Evolutionary conservation across 2,113 vertebrate genomes (phyloP).

Genomic region (Pachypanchax playfairii): DNA sequence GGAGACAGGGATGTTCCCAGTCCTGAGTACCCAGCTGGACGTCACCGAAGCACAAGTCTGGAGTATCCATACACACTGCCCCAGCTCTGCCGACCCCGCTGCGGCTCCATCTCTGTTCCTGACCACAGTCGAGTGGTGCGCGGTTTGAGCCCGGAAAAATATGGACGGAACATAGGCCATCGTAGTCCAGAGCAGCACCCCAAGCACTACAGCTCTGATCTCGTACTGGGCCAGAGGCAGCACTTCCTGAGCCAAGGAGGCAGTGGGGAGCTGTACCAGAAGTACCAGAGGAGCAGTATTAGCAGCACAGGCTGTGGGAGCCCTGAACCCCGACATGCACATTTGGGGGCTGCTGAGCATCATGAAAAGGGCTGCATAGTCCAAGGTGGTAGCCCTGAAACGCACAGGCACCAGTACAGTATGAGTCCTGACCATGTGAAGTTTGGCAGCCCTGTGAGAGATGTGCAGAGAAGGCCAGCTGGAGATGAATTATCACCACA

Average conservation of each 20-base stretch:
- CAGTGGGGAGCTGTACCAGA: constrained; percentile 89
- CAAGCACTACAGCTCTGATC: constrained; percentile 76
- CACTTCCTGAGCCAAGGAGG: constrained; percentile 82
- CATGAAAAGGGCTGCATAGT: constrained; percentile 84
- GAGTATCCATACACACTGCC: constrained; percentile 85
- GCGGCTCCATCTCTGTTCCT: constrained; percentile 83
- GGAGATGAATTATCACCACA: constrained; percentile 87
- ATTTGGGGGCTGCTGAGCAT: constrained; percentile 86
- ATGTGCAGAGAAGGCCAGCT: constrained; percentile 86
- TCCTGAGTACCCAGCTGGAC: constrained; percentile 84
- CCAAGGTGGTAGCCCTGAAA: constrained; percentile 87
- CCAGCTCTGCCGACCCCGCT: constrained; percentile 78
- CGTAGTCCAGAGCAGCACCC: constrained; percentile 87
- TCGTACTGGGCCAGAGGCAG: constrained; percentile 74
- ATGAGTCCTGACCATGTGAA: constrained; percentile 86
- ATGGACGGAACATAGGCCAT: constrained; percentile 68
- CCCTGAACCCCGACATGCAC: constrained; percentile 87
- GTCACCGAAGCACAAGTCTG: constrained; percentile 86
- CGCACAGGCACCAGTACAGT: constrained; percentile 89
- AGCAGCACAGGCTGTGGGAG: constrained; percentile 81
- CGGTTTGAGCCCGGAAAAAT: constrained; percentile 86
- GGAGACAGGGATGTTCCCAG: constrained; percentile 78
- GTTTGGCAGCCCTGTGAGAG: constrained; percentile 83
- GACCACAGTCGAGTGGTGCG: constrained; percentile 86
- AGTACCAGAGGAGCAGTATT: constrained; percentile 86